Percentiles rank a stretch among this genome's conserved stretches.
phyloP scores from a whole-genome alignment of 2,888 invertebrate genomes.

The Anarsia innoxiella region DNA sequence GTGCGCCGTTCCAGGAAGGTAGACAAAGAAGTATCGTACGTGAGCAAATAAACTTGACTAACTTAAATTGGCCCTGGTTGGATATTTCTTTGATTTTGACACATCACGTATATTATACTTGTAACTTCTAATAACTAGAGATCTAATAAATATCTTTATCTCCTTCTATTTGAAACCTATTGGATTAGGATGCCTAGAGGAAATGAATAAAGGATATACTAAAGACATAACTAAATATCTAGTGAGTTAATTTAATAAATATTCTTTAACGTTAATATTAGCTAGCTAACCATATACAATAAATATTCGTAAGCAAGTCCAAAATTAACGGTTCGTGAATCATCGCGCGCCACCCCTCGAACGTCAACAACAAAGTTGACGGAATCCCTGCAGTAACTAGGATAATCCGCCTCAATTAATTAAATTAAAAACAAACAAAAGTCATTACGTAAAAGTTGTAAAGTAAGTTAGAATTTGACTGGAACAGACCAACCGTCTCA shows the following conservation, averaged over 20 bases:
- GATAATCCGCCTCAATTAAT: conserved; percentile 63
- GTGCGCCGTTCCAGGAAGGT: conserved; percentile 35
- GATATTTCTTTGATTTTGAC: conserved; percentile 55
- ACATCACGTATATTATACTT: conserved; percentile 19
- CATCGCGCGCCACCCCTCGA: too few relatives aligned
- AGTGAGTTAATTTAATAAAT: too few relatives aligned
- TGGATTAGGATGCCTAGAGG: too few relatives aligned
- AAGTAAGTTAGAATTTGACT: conserved; percentile 37
- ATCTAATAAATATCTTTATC: too few relatives aligned
- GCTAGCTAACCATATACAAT: too few relatives aligned
- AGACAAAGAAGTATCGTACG: conserved; percentile 58
- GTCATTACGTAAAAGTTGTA: conserved; percentile 52
- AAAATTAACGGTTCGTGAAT: too few relatives aligned
- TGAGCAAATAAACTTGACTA: conserved; percentile 53
- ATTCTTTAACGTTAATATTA: too few relatives aligned
- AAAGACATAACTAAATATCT: too few relatives aligned
- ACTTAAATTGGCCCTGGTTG: conserved; percentile 55
- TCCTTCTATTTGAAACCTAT: too few relatives aligned
- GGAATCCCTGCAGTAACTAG: conserved; percentile 53
- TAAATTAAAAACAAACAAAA: conserved; percentile 67
- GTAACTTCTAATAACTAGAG: neutral
- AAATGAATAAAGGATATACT: too few relatives aligned
- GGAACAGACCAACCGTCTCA: too few relatives aligned
- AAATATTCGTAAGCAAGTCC: too few relatives aligned
- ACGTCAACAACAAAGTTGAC: conserved; percentile 45